Percentiles rank a stretch among this genome's conserved stretches.
phyloP scores from a whole-genome alignment of 2,888 invertebrate species.

The Euproctis similis region DNA sequence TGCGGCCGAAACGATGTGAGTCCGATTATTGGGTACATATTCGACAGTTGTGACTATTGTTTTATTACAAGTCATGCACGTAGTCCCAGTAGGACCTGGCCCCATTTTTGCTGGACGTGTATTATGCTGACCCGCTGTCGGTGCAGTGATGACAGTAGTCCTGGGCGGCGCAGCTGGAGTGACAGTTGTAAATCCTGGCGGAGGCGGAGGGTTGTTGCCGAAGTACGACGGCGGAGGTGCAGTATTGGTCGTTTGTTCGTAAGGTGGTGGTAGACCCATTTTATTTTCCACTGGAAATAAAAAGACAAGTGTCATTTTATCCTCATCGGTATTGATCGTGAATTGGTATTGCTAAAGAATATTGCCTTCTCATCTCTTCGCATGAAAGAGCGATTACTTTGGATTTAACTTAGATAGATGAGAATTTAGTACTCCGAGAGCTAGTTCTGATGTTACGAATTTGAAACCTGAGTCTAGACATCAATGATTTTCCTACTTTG shows the following conservation, averaged over 20 bases:
- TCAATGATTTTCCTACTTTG: no score
- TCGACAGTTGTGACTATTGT: constrained; percentile 58
- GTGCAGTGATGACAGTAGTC: constrained; percentile 51
- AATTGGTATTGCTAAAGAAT: no score
- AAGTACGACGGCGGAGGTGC: constrained; percentile 65
- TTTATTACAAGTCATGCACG: constrained; percentile 56
- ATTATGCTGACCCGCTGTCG: constrained; percentile 17
- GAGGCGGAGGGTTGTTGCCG: constrained; percentile 56
- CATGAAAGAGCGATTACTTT: no score
- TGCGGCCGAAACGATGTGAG: constrained; percentile 62
- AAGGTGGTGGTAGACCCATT: constrained; percentile 66
- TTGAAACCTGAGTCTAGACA: no score
- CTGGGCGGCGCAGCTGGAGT: constrained; percentile 40
- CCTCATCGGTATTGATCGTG: no score
- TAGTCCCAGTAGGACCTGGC: constrained; percentile 59
- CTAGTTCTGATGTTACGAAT: no score
- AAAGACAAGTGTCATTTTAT: no score
- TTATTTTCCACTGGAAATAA: constrained; percentile 71
- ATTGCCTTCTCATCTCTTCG: no score
- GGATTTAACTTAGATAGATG: no score
- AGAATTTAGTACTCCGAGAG: no score
- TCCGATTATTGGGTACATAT: constrained; percentile 62
- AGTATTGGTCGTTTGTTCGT: constrained; percentile 54
- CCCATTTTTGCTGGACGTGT: constrained; percentile 41
- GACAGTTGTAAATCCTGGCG: constrained; percentile 36